These are phyloP conservation scores for Aphelenchoides avenae DNA, from an alignment of 1,140 invertebrate genomes.

Conservation along the genomic window DNA sequence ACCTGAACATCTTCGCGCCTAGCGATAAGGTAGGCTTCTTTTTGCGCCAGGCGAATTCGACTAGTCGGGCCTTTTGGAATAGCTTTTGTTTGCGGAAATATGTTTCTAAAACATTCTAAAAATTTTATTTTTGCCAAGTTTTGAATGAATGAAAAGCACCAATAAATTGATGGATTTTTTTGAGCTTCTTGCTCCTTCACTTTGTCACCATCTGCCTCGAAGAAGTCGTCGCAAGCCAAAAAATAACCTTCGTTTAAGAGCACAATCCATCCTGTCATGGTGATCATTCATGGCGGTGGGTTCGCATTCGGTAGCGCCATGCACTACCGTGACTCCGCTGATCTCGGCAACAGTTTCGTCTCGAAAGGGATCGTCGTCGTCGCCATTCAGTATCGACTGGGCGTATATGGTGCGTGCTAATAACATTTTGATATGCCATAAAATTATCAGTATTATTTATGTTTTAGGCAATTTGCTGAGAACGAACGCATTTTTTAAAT, in stretches of 20 bases:
- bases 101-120: too few species aligned
- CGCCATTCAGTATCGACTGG: constrained; percentile 35
- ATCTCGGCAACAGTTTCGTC: constrained; percentile 14
- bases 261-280: constrained; percentile 43
- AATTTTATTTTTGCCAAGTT: constrained; percentile 1
- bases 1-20: constrained; percentile 33
- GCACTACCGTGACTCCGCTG: background rate
- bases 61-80: too few species aligned
- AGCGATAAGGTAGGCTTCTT: background rate
- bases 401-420: constrained; percentile 13
- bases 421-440: too few species aligned
- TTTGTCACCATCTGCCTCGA: constrained; percentile 1
- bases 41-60: background rate
- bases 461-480: too few species aligned
- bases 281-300: constrained; percentile 50
- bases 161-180: too few species aligned
- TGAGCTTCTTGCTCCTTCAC: background rate
- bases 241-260: too few species aligned
- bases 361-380: constrained; percentile 21
- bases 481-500: too few species aligned
- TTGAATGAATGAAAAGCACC: constrained; percentile 1
- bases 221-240: too few species aligned
- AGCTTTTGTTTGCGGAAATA: too few species aligned
- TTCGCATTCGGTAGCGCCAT: constrained; percentile 24
- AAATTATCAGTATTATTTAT: too few species aligned